phyloP scores from a whole-genome alignment of 2,888 invertebrate species.

The Omphaloscelis lunosa region DNA sequence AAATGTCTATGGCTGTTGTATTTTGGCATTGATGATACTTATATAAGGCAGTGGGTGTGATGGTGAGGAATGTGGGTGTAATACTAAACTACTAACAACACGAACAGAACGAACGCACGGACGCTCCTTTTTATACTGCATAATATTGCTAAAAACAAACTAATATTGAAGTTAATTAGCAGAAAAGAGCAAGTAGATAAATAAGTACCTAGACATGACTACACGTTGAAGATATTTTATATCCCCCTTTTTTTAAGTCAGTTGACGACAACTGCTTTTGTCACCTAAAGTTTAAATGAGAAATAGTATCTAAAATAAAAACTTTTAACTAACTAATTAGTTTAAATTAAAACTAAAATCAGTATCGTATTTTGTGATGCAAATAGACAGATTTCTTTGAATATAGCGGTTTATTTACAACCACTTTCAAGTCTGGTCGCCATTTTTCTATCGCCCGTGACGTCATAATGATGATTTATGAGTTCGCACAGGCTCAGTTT shows the following conservation, averaged over 20 bases:
- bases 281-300: too few relatives aligned
- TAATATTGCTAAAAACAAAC: background rate
- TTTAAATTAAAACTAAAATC: slow-evolving; percentile 1
- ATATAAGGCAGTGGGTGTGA: too few relatives aligned
- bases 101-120: too few relatives aligned
- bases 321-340: background rate
- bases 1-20: too few relatives aligned
- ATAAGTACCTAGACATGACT: background rate
- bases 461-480: slow-evolving; percentile 68
- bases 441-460: slow-evolving; percentile 61
- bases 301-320: too few relatives aligned
- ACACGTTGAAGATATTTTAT: too few relatives aligned
- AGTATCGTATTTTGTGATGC: background rate
- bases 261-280: background rate
- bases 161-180: background rate
- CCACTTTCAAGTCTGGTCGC: slow-evolving; percentile 54
- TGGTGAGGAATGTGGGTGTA: too few relatives aligned
- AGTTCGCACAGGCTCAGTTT: slow-evolving; percentile 51
- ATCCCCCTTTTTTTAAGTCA: background rate
- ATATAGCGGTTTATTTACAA: slow-evolving; percentile 58
- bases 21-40: too few relatives aligned
- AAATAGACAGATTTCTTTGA: slow-evolving; percentile 20
- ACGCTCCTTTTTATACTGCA: background rate
- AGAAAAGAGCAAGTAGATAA: too few relatives aligned
- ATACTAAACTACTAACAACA: too few relatives aligned